Conservation (phyloP, 2,113 vertebrate genomes). For the Xiphias gladius region DNA sequence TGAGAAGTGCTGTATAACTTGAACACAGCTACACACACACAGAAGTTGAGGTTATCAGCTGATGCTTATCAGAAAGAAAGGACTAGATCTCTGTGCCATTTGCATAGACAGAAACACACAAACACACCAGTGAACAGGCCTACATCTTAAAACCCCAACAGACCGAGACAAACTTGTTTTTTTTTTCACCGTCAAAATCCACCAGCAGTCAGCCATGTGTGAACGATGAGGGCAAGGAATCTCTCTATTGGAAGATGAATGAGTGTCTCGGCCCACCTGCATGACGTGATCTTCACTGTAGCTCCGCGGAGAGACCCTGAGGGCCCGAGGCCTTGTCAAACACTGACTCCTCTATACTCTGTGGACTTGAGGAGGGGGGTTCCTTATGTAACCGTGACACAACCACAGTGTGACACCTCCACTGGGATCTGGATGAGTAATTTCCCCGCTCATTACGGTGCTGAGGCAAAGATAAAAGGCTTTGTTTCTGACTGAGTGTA, state of each 20-base stretch:
- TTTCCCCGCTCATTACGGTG: conserved; percentile 34
- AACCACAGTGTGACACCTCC: conserved; percentile 40
- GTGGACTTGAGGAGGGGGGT: not conserved
- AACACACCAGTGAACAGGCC: not conserved
- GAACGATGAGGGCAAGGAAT: conserved; percentile 1
- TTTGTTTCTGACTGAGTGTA: conserved; percentile 18
- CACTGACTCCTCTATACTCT: conserved; percentile 44
- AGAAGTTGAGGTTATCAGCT: conserved; percentile 3
- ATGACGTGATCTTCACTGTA: conserved; percentile 24
- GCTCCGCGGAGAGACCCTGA: conserved; percentile 26
- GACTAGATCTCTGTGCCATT: not conserved
- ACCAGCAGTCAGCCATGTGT: conserved; percentile 4
- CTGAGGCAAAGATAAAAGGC: not conserved
- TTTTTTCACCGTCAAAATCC: not conserved
- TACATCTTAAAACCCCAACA: not conserved
- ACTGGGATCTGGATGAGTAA: conserved; percentile 54
- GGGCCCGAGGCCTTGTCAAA: conserved; percentile 34
- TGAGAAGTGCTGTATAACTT: conserved; percentile 1
- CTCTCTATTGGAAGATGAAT: conserved; percentile 29
- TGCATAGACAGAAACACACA: not conserved
- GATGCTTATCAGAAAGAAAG: not conserved
- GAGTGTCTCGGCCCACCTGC: conserved; percentile 38
- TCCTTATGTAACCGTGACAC: conserved; percentile 62
- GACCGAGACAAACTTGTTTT: not conserved
- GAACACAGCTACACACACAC: not conserved